Evolutionary conservation across 2,888 invertebrate genomes (phyloP).

Genomic region (Desoria tigrina): DNA sequence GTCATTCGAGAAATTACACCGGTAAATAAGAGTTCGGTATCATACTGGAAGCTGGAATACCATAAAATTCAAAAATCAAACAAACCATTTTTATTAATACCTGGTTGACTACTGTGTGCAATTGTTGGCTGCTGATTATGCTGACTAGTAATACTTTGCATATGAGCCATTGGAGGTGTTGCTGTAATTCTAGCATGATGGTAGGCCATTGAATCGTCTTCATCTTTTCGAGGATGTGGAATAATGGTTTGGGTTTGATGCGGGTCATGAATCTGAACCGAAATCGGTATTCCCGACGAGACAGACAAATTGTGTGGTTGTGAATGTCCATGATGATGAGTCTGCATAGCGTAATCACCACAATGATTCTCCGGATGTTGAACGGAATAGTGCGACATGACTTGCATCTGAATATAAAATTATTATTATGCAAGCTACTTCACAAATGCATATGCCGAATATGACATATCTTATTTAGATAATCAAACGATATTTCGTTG

Average conservation of each 20-base stretch:
- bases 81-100: background rate
- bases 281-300: conserved; percentile 14
- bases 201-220: conserved; percentile 9
- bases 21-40: too few species aligned
- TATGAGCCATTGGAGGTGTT: conserved; percentile 21
- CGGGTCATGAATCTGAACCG: conserved; percentile 30
- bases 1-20: too few species aligned
- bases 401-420: conserved; percentile 14
- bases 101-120: conserved; percentile 4
- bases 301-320: conserved; percentile 28
- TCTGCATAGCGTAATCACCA: conserved; percentile 16
- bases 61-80: conserved; percentile 4
- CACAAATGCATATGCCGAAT: too few species aligned
- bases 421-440: too few species aligned
- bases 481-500: too few species aligned
- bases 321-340: conserved; percentile 30
- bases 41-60: too few species aligned
- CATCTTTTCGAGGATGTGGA: conserved; percentile 18
- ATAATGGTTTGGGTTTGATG: conserved; percentile 9
- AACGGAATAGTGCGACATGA: conserved; percentile 14
- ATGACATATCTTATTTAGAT: too few species aligned
- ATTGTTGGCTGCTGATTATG: conserved; percentile 10
- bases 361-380: conserved; percentile 17
- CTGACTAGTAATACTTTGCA: conserved; percentile 14
- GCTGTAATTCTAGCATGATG: conserved; percentile 12